Conservation (phyloP, 2,113 vertebrate genomes). For the human region DNA sequence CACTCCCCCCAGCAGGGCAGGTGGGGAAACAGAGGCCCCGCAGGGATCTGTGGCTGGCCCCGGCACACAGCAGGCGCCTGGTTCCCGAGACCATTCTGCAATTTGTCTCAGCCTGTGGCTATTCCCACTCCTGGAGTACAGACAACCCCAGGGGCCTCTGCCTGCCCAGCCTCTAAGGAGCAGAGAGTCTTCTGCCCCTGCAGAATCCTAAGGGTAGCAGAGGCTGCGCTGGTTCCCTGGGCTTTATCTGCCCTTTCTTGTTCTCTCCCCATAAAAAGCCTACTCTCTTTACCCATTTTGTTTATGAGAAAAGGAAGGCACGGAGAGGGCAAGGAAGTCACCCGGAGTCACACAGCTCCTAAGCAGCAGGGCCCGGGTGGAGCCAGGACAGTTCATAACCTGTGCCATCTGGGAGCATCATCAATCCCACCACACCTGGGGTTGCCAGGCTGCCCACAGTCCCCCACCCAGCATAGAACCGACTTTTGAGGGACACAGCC, state of each 20-base stretch:
- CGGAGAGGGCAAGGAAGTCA: accelerated
- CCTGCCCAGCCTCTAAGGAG: neutral
- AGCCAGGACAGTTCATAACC: neutral
- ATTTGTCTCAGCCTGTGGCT: neutral
- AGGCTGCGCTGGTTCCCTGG: accelerated
- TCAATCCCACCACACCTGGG: neutral
- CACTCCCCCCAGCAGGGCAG: accelerated
- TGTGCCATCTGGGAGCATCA: neutral
- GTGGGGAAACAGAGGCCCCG: neutral
- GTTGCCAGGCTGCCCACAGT: neutral
- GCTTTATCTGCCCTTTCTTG: accelerated
- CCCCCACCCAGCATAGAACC: no score
- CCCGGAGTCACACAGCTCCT: neutral
- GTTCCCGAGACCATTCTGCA: neutral
- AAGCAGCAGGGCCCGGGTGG: accelerated
- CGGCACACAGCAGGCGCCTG: accelerated
- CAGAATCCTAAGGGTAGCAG: neutral
- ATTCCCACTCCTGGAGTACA: accelerated
- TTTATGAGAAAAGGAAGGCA: neutral
- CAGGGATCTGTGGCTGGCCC: accelerated
- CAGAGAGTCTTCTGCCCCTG: neutral
- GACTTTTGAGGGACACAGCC: accelerated
- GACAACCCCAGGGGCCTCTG: neutral
- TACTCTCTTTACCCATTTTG: no score
- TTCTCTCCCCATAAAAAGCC: no score